A percentile compares a stretch with the other conserved stretches of the same genome.
Conservation (phyloP, 2,888 invertebrate species). For the Lycophotia porphyrea region DNA sequence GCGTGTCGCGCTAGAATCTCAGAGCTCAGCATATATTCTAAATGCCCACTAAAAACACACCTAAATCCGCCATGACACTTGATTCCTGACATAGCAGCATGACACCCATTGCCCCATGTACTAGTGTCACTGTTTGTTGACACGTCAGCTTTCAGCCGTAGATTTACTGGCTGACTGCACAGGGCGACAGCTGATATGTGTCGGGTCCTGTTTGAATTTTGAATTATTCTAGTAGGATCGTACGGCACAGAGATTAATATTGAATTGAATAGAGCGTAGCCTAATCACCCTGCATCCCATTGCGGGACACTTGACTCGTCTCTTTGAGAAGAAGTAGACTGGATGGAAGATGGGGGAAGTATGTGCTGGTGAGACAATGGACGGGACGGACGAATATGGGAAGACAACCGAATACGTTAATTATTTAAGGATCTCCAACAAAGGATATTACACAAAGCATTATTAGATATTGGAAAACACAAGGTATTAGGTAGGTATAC, state of each 20-base stretch:
- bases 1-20: neutral
- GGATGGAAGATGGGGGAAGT: too few relatives aligned
- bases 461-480: too few relatives aligned
- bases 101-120: constrained; percentile 8
- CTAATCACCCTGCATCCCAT: too few relatives aligned
- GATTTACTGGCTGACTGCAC: constrained; percentile 49
- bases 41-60: neutral
- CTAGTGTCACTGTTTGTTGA: constrained; percentile 39
- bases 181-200: constrained; percentile 45
- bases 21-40: neutral
- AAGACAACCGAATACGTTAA: too few relatives aligned
- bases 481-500: too few relatives aligned
- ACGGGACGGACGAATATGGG: too few relatives aligned
- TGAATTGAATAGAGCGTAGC: neutral
- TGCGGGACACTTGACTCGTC: too few relatives aligned
- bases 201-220: constrained; percentile 40
- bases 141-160: constrained; percentile 48
- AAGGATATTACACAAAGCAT: too few relatives aligned
- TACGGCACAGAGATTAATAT: neutral
- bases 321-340: too few relatives aligned
- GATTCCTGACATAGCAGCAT: constrained; percentile 13
- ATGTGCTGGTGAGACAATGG: too few relatives aligned
- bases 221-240: constrained; percentile 16
- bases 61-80: constrained; percentile 12
- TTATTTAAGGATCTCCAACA: too few relatives aligned